A percentile compares a stretch with the other conserved stretches of the same genome.
phyloP scores from a whole-genome alignment of 2,888 invertebrate genomes.

The Ornithoptera alexandrae region DNA sequence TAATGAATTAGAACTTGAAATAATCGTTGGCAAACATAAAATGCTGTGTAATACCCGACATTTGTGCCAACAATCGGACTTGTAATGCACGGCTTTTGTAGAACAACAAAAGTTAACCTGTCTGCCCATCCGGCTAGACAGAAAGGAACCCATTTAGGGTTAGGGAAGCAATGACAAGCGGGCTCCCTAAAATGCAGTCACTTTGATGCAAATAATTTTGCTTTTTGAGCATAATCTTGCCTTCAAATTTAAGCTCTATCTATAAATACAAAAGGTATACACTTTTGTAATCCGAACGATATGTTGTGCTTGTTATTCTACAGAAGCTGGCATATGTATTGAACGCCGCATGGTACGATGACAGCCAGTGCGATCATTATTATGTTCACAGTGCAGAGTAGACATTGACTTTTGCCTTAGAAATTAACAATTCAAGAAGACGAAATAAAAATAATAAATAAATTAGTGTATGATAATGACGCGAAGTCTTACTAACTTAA shows the following conservation, averaged over 20 bases:
- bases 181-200: conserved; percentile 66
- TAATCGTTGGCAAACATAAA: conserved; percentile 64
- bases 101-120: conserved; percentile 79
- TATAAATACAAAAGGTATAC: background rate
- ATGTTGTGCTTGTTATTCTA: conserved; percentile 37
- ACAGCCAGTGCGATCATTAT: conserved; percentile 67
- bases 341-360: conserved; percentile 68
- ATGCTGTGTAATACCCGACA: conserved; percentile 74
- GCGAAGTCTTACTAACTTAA: too few relatives aligned
- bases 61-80: conserved; percentile 76
- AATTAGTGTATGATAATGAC: too few relatives aligned
- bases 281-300: conserved; percentile 7
- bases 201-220: conserved; percentile 24
- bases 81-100: conserved; percentile 75
- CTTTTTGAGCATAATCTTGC: conserved; percentile 23
- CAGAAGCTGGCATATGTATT: conserved; percentile 69
- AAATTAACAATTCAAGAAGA: background rate
- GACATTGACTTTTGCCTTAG: conserved; percentile 30
- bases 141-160: conserved; percentile 78
- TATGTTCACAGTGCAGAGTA: conserved; percentile 42
- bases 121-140: conserved; percentile 66
- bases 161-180: conserved; percentile 78
- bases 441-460: background rate
- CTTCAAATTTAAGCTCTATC: conserved; percentile 12
- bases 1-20: conserved; percentile 53